Percentiles rank a stretch among this genome's conserved stretches.
These are phyloP conservation scores for Amphiprion clarkii DNA, from an alignment of 2,797 vertebrate species.

Conservation along the genomic window DNA sequence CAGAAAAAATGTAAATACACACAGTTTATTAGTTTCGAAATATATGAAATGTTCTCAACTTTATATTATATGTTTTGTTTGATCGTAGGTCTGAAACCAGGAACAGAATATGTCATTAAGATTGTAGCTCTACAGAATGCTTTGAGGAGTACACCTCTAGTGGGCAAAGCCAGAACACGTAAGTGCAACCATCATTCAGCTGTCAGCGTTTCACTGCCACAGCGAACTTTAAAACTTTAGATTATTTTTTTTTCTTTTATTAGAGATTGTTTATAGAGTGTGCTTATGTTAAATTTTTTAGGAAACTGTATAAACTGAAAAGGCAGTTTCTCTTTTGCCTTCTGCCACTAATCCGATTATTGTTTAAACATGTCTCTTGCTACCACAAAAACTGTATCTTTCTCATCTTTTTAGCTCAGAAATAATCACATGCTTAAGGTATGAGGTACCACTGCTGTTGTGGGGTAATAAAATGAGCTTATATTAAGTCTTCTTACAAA, in stretches of 20 bases:
- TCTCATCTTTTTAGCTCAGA: neutral
- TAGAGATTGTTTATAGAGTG: neutral
- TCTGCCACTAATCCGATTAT: neutral
- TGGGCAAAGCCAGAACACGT: conserved; percentile 96
- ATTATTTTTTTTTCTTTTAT: neutral
- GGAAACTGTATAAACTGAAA: neutral
- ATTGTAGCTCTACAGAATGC: conserved; percentile 92
- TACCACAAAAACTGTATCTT: no score
- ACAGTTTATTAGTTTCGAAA: neutral
- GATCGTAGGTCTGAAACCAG: conserved; percentile 91
- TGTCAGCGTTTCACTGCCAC: neutral
- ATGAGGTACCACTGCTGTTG: neutral
- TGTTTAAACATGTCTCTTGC: no score
- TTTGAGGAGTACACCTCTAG: conserved; percentile 91
- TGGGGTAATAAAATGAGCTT: neutral
- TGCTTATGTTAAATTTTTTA: neutral
- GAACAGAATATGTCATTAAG: conserved; percentile 92
- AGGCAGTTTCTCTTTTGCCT: neutral
- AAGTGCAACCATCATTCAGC: conserved; percentile 64
- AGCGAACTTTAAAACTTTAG: neutral
- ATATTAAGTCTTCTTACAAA: neutral
- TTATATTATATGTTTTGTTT: conserved; percentile 29
- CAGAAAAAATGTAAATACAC: neutral
- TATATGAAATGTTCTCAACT: neutral
- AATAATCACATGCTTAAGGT: neutral